Evolutionary conservation across 23 tunicate species (phyloP), one percentile per base, ranked within the genome.

Genomic region (Botrylloides violaceus): DNA sequence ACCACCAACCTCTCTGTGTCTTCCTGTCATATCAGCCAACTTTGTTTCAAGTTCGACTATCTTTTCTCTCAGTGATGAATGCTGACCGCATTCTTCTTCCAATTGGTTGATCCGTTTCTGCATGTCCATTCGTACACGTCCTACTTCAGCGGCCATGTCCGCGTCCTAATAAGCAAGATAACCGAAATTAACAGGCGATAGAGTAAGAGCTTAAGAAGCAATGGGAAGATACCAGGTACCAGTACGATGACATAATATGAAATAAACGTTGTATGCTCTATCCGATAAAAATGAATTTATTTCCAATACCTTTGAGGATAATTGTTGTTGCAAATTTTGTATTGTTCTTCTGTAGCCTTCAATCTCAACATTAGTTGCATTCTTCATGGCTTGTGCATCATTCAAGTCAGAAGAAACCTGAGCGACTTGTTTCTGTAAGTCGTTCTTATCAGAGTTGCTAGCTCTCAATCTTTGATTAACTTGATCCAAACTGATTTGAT

Each of bases 291-390:
- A n/a, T n/a, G n/a, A n/a, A n/a, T n/a, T n/a, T n/a, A n/a, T n/a
- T n/a, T n/a, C n/a, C n/a, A n/a, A n/a, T n/a, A 68, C 94, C 61
- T 85, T 85, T 5, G 72, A 49, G 4, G 81, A 60, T 2, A 79
- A 66, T 57, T 79, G 85, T 49, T 70, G 76, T 39, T 85, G 82
- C 26, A 85, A 49, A 43, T 73, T 76, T 7, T 80, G 78, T 23
- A 85, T 35, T 33, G 85, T 76, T 30, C 94, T 66, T 43, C 66
- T 58, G 62, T 79, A 20, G 1, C 94, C 94, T 33, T 85, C 94
- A 15, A 31, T 33, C 70, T 85, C 85, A 23, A 80, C 75, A 2
- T 57, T 55, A 12, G 66, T 30, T 2, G 85, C 81, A 34, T 66
- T 59, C 43, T 62, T 62, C 59, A 70, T 68, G 34, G 94, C 81